These are phyloP conservation scores for Heliangelus exortis DNA, from an alignment of 2,797 vertebrate species.

Conservation along the genomic window DNA sequence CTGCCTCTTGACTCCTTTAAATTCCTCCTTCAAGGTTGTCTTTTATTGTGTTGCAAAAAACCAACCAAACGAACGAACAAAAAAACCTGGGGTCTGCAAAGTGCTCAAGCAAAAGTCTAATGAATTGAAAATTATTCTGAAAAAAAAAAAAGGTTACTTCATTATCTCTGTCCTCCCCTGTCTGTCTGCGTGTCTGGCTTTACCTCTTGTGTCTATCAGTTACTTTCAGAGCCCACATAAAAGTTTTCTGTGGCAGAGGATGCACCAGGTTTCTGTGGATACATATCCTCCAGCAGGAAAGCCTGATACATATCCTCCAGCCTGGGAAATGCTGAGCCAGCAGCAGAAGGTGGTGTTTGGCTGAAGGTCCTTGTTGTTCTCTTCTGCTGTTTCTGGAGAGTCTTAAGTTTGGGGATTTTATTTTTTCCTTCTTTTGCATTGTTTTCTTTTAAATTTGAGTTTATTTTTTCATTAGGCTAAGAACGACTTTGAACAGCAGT, in stretches of 20 bases:
- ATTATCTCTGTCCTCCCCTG: neutral
- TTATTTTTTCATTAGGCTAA: neutral
- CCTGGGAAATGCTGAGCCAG: slow-evolving; percentile 5
- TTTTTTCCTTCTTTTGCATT: neutral
- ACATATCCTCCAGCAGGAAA: neutral
- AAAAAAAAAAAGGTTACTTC: neutral
- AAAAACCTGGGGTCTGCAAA: neutral
- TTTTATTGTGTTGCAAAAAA: neutral
- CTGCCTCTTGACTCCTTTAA: neutral
- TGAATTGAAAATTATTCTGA: neutral
- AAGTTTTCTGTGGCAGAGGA: neutral
- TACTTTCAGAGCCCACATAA: neutral
- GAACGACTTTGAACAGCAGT: neutral
- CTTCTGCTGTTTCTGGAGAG: neutral
- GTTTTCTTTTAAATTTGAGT: neutral
- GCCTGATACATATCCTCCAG: neutral
- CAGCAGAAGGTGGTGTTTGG: neutral
- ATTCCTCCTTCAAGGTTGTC: neutral
- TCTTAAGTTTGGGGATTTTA: neutral
- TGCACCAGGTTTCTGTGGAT: neutral
- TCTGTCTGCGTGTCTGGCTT: neutral
- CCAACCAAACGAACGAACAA: no score
- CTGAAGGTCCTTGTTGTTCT: neutral
- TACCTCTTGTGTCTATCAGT: neutral
- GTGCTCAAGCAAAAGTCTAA: neutral